Base-by-base conservation (phyloP, 2,888 invertebrate species). In the Scaptomyza polygonia region DNA sequence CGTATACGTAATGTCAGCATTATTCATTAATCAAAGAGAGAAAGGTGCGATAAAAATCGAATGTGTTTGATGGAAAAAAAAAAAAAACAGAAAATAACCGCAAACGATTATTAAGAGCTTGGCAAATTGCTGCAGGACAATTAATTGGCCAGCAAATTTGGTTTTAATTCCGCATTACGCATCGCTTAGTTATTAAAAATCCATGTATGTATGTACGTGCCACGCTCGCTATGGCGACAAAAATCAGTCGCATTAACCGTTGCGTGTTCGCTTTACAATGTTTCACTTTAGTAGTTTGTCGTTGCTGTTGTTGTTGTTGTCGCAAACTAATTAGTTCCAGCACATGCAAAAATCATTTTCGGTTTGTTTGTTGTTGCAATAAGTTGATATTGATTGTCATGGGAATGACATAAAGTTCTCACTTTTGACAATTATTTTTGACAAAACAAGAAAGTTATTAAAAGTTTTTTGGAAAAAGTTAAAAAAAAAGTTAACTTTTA, bases 111-210 rank as follows among this genome's bases (percentile, higher is more conserved):
- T 56, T 36, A 59, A 58, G 59, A 70, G 66, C 45, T 67, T 47
- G 48, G 47, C 58, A 68, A 68, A 68, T 61, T 70, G 55, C 66
- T 45, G 70, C 65, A 57, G 65, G 43, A 36, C 58, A 66, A 63
- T 68, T 63, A 58, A 67, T 48, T 61, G 55, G 49, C 55, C 14
- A 56, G 52, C 51, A 64, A 77, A 69, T 77, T 74, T 76, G 48
- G 63, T 59, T 80, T 80, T 62, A 62, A 78, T 77, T 74, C 68
- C 44, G 56, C 66, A 77, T 79, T 62, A 75, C 63, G 69, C 62
- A 58, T 68, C 69, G 69, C 43, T 77, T 72, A 69, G 75, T 40
- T 53, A 48, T 59, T 40, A 63, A 67, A 12, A 67, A 12, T 48
- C 14, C 42, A 4, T 21, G 29, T 54, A 67, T 72, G 48, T 39